Conservation (phyloP, 1,140 invertebrate species). For the Eriosoma lanigerum region DNA sequence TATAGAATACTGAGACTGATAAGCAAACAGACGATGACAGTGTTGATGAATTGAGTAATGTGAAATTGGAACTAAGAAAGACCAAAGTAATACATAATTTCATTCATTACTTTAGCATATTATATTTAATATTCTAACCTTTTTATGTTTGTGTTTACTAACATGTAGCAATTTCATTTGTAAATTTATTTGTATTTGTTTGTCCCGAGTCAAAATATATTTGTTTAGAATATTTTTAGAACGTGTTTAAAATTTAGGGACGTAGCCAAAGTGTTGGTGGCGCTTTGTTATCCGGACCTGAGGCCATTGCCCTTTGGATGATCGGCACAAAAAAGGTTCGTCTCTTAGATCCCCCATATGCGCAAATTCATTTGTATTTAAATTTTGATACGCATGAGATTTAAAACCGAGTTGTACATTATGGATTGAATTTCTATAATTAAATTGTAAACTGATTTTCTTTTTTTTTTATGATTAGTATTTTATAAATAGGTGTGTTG, state of each 20-base stretch:
- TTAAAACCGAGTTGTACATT: conserved; percentile 30
- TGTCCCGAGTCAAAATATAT: conserved; percentile 14
- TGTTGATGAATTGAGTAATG: conserved; percentile 14
- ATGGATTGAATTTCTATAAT: conserved; percentile 12
- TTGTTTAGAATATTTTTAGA: conserved; percentile 45
- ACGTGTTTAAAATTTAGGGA: conserved; percentile 47
- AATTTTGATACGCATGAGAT: conserved; percentile 31
- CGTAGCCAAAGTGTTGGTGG: conserved; percentile 50
- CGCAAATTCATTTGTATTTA: conserved; percentile 12
- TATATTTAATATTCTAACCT: conserved; percentile 6
- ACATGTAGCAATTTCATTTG: conserved; percentile 33
- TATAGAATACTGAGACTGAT: conserved; percentile 30
- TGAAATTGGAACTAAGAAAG: conserved; percentile 35
- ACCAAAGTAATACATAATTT: conserved; percentile 29
- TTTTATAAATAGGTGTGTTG: not conserved
- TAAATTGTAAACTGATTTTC: too few relatives aligned
- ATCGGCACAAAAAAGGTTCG: conserved; percentile 85
- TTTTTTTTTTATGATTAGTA: not conserved
- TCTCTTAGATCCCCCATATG: conserved; percentile 54
- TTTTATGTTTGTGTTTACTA: conserved; percentile 34
- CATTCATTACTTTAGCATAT: not conserved
- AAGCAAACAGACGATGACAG: not conserved
- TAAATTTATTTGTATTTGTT: conserved; percentile 9
- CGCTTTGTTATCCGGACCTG: conserved; percentile 79
- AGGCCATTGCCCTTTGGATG: conserved; percentile 86